Conservation (phyloP, 35 echinoderm and acorn worm genomes). For the Ophiothrix spiculata region DNA sequence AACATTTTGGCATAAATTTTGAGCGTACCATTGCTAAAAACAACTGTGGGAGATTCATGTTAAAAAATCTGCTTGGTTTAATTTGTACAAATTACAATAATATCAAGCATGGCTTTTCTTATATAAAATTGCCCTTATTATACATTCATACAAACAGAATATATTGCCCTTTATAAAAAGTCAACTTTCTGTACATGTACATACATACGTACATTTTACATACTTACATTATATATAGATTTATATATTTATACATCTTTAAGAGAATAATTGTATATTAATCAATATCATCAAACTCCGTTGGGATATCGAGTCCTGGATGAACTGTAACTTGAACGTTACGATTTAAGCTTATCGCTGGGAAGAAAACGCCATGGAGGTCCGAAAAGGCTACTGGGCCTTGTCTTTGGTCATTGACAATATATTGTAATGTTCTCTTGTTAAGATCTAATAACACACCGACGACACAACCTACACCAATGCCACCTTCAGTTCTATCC, state of each 20-base stretch:
- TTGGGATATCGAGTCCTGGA: constrained; percentile 88
- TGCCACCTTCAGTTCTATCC: constrained; percentile 89
- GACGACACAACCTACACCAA: constrained; percentile 82
- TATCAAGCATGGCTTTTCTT: not conserved
- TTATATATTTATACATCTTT: not conserved
- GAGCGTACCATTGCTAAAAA: not conserved
- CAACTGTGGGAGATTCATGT: not conserved
- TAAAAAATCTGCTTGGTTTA: not conserved
- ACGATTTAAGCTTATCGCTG: constrained; percentile 89
- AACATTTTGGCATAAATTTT: not conserved
- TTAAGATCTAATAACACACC: constrained; percentile 90
- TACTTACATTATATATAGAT: not conserved
- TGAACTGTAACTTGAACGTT: constrained; percentile 97
- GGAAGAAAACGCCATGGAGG: constrained; percentile 88
- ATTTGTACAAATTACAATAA: not conserved
- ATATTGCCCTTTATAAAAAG: constrained; percentile 7
- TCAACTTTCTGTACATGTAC: not conserved
- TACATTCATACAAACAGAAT: not conserved
- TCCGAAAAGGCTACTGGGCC: constrained; percentile 84
- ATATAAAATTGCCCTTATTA: not conserved
- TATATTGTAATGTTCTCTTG: constrained; percentile 72
- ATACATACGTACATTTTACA: not conserved
- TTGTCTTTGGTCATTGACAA: constrained; percentile 82
- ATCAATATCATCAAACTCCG: constrained; percentile 54
- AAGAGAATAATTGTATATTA: too few relatives aligned